Percentiles rank a stretch among this genome's conserved stretches.
phyloP scores from a whole-genome alignment of 1,140 invertebrate genomes.

The Maconellicoccus hirsutus region DNA sequence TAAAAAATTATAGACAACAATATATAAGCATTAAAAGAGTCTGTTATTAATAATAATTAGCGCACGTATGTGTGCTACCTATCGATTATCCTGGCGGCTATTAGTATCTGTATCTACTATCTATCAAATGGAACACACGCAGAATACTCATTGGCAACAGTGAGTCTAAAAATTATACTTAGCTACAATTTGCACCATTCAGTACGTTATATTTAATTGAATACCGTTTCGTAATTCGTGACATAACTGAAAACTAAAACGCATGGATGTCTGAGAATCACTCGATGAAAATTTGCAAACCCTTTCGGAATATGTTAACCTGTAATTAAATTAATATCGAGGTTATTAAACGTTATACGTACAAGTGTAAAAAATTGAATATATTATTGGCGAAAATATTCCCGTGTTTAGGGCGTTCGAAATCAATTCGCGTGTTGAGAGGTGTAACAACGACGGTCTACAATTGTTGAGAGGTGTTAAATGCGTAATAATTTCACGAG shows the following conservation, averaged over 20 bases:
- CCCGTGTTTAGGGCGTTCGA: not conserved
- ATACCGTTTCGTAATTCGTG: not conserved
- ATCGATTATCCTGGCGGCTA: not conserved
- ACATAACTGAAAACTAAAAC: not conserved
- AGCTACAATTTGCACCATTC: not conserved
- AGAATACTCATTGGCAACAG: not conserved
- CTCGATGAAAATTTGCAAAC: not conserved
- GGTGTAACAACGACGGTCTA: not conserved
- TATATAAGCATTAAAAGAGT: not conserved
- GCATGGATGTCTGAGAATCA: not conserved
- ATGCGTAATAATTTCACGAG: not conserved
- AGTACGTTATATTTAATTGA: not conserved
- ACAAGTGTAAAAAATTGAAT: not conserved
- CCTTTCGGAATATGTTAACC: not conserved
- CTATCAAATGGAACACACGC: not conserved
- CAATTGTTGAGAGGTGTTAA: not conserved
- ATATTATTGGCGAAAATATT: not conserved
- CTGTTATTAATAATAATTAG: conserved; percentile 5
- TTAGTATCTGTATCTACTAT: no score
- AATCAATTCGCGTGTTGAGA: not conserved
- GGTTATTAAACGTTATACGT: not conserved
- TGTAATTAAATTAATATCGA: not conserved
- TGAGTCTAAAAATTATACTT: conserved; percentile 10
- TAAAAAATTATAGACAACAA: not conserved
- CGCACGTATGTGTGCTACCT: not conserved